Evolutionary conservation across 2,888 invertebrate species (phyloP).

Genomic region (Athrips mouffetella): DNA sequence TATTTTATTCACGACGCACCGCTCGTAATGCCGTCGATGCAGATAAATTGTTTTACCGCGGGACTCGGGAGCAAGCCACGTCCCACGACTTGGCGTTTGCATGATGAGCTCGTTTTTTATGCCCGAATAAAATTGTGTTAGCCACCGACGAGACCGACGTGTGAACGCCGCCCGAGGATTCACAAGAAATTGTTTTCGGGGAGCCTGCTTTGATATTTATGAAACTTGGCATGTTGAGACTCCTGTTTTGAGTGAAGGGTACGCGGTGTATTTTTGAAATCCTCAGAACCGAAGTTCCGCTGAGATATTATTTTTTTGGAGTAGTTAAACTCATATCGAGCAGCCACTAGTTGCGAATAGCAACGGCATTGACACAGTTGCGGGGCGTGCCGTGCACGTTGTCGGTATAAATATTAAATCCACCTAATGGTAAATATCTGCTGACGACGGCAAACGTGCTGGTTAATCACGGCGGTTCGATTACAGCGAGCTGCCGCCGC

Average conservation of each 20-base stretch:
- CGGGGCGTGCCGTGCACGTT: conserved; percentile 14
- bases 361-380: conserved; percentile 30
- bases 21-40: conserved; percentile 76
- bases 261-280: conserved; percentile 46
- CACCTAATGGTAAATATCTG: conserved; percentile 46
- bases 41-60: conserved; percentile 79
- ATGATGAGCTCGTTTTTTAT: conserved; percentile 78
- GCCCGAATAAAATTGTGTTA: conserved; percentile 77
- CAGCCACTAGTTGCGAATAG: conserved; percentile 35
- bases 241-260: conserved; percentile 64
- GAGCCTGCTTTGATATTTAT: conserved; percentile 74
- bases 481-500: conserved; percentile 41
- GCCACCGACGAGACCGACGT: conserved; percentile 58
- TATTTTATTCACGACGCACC: conserved; percentile 75
- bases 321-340: too few relatives aligned
- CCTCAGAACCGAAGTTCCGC: conserved; percentile 29
- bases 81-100: conserved; percentile 74
- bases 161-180: conserved; percentile 58
- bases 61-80: conserved; percentile 52
- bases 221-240: conserved; percentile 61
- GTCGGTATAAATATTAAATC: conserved; percentile 64
- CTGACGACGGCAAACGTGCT: conserved; percentile 45
- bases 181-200: conserved; percentile 69
- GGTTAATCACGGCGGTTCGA: conserved; percentile 50
- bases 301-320: background rate